Evolutionary conservation across 2,113 vertebrate species (phyloP), one percentile per base, ranked within the genome.

Genomic region (Chloroceryle aenea): DNA sequence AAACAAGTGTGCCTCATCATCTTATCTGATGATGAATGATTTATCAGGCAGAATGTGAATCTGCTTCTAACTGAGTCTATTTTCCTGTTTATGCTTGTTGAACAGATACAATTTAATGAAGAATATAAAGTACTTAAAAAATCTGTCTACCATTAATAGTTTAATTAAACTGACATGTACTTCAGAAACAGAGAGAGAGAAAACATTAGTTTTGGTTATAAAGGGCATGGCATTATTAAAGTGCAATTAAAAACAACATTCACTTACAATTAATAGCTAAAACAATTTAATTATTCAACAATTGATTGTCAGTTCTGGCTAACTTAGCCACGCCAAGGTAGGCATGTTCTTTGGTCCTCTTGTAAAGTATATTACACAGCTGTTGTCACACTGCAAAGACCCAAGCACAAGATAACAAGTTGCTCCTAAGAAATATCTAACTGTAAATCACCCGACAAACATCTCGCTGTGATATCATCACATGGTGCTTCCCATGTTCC

Each of bases 151-250:
- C 97, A 98, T 98, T 98, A 98, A 98, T 98, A 98, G 97, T 98
- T 98, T 98, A 98, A 98, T 98, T 98, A 98, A 98, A 98, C 91
- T 97, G 98, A 97, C 96, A 95, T 97, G 97, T 97, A 97, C 98
- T 98, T 98, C 98, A 98, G 97, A 98, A 97, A 95, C 93, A 97
- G 96, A 97, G 97, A 27, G 87, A 98, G 83, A 97, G 97, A 98
- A 98, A 98, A 97, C 98, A 98, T 98, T 98, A 93, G 97, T 97
- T 98, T 98, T 97, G 95, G 97, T 97, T 98, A 97, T 96, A 98
- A 98, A 98, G 98, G 98, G 96, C 98, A 98, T 97, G 97, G 94
- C 98, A 98, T 98, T 98, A 98, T 98, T 98, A 98, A 98, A 98
- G 95, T 96, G 95, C 97, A 98, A 98, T 98, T 98, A 98, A 98